A percentile compares a stretch with the other conserved stretches of the same genome.
phyloP scores from a whole-genome alignment of 2,113 vertebrate species.

The Chunga burmeisteri region DNA sequence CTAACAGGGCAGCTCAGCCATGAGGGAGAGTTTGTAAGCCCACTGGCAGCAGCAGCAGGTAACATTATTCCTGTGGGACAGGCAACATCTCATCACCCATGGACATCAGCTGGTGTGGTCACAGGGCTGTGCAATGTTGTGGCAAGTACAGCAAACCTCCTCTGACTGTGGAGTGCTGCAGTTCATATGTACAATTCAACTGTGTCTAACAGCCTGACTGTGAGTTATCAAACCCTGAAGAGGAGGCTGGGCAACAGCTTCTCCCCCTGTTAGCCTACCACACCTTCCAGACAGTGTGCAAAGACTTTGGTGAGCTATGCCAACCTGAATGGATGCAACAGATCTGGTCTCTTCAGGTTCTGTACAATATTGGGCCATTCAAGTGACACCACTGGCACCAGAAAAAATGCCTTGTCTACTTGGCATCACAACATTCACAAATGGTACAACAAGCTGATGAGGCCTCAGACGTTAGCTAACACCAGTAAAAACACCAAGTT shows the following conservation, averaged over 20 bases:
- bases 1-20: background rate
- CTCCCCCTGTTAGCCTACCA: background rate
- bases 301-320: background rate
- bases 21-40: background rate
- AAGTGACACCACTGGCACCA: background rate
- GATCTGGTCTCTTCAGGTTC: background rate
- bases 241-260: background rate
- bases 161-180: background rate
- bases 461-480: background rate
- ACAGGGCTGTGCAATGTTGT: background rate
- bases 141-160: background rate
- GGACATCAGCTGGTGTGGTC: background rate
- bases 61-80: background rate
- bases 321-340: background rate
- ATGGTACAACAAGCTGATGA: background rate
- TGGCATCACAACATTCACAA: background rate
- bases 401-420: background rate
- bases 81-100: background rate
- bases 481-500: background rate
- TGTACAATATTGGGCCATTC: background rate
- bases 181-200: background rate
- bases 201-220: background rate
- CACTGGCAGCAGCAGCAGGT: background rate
- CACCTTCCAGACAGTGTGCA: background rate
- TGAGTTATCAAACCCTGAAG: background rate